phyloP scores from a whole-genome alignment of 2,113 vertebrate genomes.

The Podarcis cretensis region DNA sequence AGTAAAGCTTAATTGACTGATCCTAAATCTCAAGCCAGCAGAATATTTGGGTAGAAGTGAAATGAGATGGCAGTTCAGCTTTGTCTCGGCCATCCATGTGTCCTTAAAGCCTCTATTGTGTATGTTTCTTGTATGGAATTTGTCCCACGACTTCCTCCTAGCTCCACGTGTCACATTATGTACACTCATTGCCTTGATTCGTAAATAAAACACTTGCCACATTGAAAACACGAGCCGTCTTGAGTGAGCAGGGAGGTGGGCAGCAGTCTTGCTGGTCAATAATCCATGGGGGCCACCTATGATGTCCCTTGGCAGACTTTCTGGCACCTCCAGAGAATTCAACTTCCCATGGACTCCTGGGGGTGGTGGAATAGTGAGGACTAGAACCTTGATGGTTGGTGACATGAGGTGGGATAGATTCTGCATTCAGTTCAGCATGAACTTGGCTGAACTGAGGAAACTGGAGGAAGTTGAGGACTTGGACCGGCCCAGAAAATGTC shows the following conservation, averaged over 20 bases:
- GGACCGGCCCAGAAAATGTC: too few species aligned
- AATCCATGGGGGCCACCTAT: too few species aligned
- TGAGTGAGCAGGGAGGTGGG: neutral
- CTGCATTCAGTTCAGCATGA: neutral
- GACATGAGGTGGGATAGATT: neutral
- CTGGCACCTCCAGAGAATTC: too few species aligned
- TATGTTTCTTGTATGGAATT: neutral
- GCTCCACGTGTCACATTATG: neutral
- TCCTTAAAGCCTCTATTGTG: neutral
- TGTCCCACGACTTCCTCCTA: too few species aligned
- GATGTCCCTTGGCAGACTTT: too few species aligned
- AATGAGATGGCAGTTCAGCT: fast-evolving
- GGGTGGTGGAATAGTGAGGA: neutral
- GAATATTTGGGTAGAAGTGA: too few species aligned
- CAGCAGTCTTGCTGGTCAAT: too few species aligned
- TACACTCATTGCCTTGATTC: neutral
- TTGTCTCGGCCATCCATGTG: neutral
- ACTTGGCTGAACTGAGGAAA: neutral
- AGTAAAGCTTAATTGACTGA: too few species aligned
- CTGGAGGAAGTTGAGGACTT: too few species aligned
- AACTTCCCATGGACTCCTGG: too few species aligned
- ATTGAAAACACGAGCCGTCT: neutral
- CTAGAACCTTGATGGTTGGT: neutral
- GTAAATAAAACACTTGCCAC: neutral
- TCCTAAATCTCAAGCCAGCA: neutral